Base-by-base conservation (phyloP, 2,888 invertebrate species). In the Antitype chi region DNA sequence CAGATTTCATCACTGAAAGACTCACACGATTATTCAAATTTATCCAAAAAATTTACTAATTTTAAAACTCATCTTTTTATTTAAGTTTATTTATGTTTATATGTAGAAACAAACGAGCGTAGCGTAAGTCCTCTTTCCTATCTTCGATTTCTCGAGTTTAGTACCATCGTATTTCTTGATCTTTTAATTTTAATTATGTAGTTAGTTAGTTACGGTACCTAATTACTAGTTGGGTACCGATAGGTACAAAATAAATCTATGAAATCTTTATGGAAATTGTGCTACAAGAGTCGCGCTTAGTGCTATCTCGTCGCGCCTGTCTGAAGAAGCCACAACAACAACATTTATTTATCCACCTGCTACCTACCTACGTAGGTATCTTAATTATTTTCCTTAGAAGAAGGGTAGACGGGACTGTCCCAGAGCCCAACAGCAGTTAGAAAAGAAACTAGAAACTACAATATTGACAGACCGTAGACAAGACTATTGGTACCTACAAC, bases 331-430 rank as follows among this genome's bases (percentile, higher is more conserved):
- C 49, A 9, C 32, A 23, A 0, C 32, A 23, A 0, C 8, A 1
- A 28, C 4, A 73, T 53, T 60, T 66, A 66, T 67, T 72, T 74
- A 32, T 32, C 32, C 32, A 3, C 52, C 52, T 60, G 23, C 32
- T 49, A 53, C n/a, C 15, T 59, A 73, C 25, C 2, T 32, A 32
- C 2, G 32, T 32, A 32, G 4, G 6, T 47, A 17, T 23, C 17
- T n/a, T 43, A 17, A 23, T 11, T 6, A 5, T 62, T 74, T 63
- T 75, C 74, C 62, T 47, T 23, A 23, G 7, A 55, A 47, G 25
- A 55, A 74, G 23, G 6, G 23, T 5, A 6, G 20, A 8, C 13
- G 53, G 74, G 53, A 32, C 5, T 47, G 25, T 5, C 75, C 74
- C 62, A 47, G 17, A 55, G 5, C 20, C 47, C 15, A 28, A 11